A percentile compares a stretch with the other conserved stretches of the same genome.
Evolutionary conservation across 1,140 invertebrate species (phyloP).

Genomic region (Bathynomus jamesi): DNA sequence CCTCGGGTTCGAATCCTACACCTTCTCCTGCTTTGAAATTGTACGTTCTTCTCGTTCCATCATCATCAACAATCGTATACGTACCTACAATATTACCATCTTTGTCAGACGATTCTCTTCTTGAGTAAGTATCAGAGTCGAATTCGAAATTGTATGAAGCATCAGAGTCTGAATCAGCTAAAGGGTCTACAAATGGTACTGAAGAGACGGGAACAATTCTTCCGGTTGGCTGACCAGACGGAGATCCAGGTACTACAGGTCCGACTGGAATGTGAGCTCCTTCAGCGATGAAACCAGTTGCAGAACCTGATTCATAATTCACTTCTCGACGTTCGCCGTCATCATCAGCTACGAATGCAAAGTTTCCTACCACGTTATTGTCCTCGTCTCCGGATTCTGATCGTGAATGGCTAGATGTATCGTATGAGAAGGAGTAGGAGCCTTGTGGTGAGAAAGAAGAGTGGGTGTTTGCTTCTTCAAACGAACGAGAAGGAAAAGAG

Average conservation of each 20-base stretch:
- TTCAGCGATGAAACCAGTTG: conserved; percentile 26
- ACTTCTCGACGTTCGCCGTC: conserved; percentile 14
- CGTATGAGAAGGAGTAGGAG: conserved; percentile 17
- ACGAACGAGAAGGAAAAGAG: conserved; percentile 3
- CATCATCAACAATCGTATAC: conserved; percentile 41
- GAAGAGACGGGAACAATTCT: background rate
- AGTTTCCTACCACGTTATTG: conserved; percentile 23
- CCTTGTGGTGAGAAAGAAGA: conserved; percentile 1
- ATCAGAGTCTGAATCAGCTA: conserved; percentile 29
- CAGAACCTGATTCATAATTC: conserved; percentile 18
- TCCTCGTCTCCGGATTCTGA: conserved; percentile 20
- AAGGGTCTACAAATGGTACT: conserved; percentile 8
- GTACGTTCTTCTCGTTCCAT: conserved; percentile 28
- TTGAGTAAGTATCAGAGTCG: conserved; percentile 31
- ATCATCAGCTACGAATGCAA: conserved; percentile 21
- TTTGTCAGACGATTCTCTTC: conserved; percentile 32
- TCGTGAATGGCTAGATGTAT: conserved; percentile 11
- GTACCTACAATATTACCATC: conserved; percentile 41
- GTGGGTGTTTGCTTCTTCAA: conserved; percentile 15
- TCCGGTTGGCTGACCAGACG: conserved; percentile 5
- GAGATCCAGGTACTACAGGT: conserved; percentile 5
- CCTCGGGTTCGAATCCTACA: conserved; percentile 31
- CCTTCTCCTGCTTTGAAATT: conserved; percentile 30
- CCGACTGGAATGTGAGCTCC: conserved; percentile 18
- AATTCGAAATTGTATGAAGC: conserved; percentile 38